Percentiles rank a stretch among this genome's conserved stretches.
phyloP scores from a whole-genome alignment of 2,888 invertebrate species.

The Drosophila pseudotakahashii region DNA sequence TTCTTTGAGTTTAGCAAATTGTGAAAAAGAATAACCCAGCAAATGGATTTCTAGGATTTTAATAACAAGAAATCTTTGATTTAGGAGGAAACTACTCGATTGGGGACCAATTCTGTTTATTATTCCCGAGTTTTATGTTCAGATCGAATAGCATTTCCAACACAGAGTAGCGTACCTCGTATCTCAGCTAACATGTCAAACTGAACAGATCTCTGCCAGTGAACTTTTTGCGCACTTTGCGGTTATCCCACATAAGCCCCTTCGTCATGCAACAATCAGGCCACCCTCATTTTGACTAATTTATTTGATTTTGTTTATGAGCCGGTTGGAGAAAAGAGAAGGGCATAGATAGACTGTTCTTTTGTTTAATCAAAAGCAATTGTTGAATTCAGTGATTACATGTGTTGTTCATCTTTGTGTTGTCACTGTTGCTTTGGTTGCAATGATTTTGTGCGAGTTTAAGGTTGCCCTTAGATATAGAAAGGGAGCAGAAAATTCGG shows the following conservation, averaged over 20 bases:
- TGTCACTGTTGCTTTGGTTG: slow-evolving; percentile 40
- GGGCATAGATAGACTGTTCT: slow-evolving; percentile 42
- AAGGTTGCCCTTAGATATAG: slow-evolving; percentile 34
- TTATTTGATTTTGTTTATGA: slow-evolving; percentile 72
- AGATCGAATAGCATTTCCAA: background rate
- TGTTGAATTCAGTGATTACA: slow-evolving; percentile 73
- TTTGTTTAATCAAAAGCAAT: slow-evolving; percentile 81
- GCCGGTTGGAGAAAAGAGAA: slow-evolving; percentile 35
- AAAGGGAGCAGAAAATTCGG: slow-evolving; percentile 6
- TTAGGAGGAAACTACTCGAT: no score
- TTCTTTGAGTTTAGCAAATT: no score
- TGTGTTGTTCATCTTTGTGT: slow-evolving; percentile 24
- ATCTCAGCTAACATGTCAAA: slow-evolving; percentile 39
- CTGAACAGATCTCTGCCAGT: slow-evolving; percentile 33
- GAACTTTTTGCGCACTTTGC: slow-evolving; percentile 63
- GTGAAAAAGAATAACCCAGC: no score
- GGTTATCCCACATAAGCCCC: slow-evolving; percentile 36
- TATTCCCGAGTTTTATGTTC: background rate
- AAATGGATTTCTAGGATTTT: no score
- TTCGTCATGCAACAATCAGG: slow-evolving; percentile 47
- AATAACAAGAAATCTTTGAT: no score
- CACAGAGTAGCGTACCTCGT: slow-evolving; percentile 32
- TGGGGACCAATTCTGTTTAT: no score
- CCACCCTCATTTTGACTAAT: slow-evolving; percentile 78
- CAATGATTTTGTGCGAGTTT: slow-evolving; percentile 16